phyloP scores from a whole-genome alignment of 2,113 vertebrate genomes.

The Cygnus atratus region DNA sequence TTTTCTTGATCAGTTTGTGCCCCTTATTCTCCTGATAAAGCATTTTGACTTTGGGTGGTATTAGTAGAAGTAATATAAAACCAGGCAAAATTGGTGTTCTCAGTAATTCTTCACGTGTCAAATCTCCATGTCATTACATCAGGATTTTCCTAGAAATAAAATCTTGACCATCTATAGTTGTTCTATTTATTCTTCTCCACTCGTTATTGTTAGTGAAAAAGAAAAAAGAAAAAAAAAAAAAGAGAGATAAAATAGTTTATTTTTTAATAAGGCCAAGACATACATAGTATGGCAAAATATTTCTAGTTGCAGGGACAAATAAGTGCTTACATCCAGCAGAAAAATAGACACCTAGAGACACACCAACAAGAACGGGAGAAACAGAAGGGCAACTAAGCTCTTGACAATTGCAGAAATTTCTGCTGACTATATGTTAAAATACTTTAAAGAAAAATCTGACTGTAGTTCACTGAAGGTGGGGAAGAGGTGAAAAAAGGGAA shows the following conservation, averaged over 20 bases:
- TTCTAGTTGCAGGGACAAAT: neutral
- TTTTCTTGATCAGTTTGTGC: neutral
- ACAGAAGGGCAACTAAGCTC: neutral
- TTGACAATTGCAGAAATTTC: neutral
- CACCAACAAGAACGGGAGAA: neutral
- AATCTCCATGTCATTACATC: neutral
- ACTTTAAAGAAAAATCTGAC: neutral
- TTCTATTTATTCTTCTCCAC: neutral
- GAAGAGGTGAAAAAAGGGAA: neutral
- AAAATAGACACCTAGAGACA: neutral
- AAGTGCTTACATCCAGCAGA: neutral
- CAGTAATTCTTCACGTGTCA: neutral
- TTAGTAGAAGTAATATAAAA: neutral
- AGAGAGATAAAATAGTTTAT: neutral
- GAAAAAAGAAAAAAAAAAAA: neutral
- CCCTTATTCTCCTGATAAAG: neutral
- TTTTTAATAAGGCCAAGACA: neutral
- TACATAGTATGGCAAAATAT: neutral
- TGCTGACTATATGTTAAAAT: neutral
- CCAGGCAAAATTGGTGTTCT: neutral
- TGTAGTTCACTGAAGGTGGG: neutral
- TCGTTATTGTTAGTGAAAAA: neutral
- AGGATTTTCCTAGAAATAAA: neutral
- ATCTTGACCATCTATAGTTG: neutral
- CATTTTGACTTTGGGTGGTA: neutral